Base-by-base conservation (phyloP, 37 sponge, comb jelly and placozoan species). In the Halichondria panicea region DNA sequence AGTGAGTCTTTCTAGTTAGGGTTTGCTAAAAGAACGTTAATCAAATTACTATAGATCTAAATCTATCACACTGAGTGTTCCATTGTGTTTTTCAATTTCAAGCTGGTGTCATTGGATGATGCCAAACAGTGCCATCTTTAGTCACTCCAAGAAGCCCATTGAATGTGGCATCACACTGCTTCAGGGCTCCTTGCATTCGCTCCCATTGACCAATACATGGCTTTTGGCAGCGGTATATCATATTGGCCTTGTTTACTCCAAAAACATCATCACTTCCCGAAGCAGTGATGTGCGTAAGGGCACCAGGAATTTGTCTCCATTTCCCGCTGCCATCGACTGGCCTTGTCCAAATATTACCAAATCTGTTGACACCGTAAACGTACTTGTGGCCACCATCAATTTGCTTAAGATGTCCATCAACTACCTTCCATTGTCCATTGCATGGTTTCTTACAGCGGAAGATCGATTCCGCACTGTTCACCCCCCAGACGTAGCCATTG, bases 391-490 rank as follows among this genome's bases (percentile, higher is more conserved):
- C 86, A 41, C 66, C 86, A 66, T 85, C 86, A 43, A 78, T 52
- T 30, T 85, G 79, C 46, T 78, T 78, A 2, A 85, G 79, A 40
- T 25, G 24, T 37, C 86, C 79, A 55, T 27, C 54, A 31, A 78
- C 79, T 13, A 30, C 25, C 4, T 34, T 32, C 80, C 86, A 85
- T 9, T 9, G 32, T 72, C 79, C 79, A 55, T 9, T 72, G 60
- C 86, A 85, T 28, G 86, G 86, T 52, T 85, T 85, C 66, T 78
- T 78, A 42, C 86, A 85, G 61, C 79, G 78, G 77, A 31, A 84
- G 5, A 76, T 62, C 35, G 42, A 7, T 45, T 85, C 45, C 3
- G 1, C 28, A 21, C 35, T 15, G 68, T 64, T 78, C 6, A 72
- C 68, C 55, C 74, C 79, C 86, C 86, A 85, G 18, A 85, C 72